phyloP scores from a whole-genome alignment of 2,113 vertebrate genomes.

The Macrotus californicus region DNA sequence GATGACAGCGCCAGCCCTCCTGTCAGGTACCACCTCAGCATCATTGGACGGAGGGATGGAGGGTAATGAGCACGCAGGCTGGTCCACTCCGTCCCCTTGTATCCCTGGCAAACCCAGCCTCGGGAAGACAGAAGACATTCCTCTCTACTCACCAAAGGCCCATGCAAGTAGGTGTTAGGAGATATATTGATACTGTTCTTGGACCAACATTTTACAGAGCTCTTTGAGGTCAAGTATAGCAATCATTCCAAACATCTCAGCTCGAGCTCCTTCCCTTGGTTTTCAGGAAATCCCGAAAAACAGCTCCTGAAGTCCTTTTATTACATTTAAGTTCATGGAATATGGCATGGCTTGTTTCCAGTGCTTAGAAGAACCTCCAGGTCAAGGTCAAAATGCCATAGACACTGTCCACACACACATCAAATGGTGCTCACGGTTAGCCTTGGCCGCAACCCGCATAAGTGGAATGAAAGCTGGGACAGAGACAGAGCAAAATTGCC shows the following conservation, averaged over 20 bases:
- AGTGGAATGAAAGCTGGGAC: not conserved
- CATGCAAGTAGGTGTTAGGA: not conserved
- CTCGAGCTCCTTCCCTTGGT: not conserved
- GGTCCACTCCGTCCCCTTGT: rapidly evolving
- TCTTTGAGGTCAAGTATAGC: not conserved
- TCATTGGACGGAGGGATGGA: too few relatives aligned
- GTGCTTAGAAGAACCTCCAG: not conserved
- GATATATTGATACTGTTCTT: not conserved
- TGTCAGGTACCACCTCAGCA: not conserved
- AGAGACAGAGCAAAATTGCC: not conserved
- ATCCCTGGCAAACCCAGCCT: not conserved
- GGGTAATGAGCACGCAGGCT: rapidly evolving
- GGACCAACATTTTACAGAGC: not conserved
- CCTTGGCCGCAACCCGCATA: not conserved
- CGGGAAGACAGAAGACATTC: not conserved
- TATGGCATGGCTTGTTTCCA: not conserved
- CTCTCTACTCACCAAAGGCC: not conserved
- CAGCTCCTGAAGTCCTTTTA: not conserved
- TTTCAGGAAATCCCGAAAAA: not conserved
- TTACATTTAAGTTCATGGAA: not conserved
- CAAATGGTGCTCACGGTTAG: not conserved
- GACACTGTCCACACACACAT: not conserved
- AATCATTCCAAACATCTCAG: not conserved
- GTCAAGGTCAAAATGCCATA: not conserved
- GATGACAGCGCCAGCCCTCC: not conserved